Percentiles rank a stretch among this genome's conserved stretches.
Conservation (phyloP, 2,888 invertebrate species). For the Isotomurus palustris region DNA sequence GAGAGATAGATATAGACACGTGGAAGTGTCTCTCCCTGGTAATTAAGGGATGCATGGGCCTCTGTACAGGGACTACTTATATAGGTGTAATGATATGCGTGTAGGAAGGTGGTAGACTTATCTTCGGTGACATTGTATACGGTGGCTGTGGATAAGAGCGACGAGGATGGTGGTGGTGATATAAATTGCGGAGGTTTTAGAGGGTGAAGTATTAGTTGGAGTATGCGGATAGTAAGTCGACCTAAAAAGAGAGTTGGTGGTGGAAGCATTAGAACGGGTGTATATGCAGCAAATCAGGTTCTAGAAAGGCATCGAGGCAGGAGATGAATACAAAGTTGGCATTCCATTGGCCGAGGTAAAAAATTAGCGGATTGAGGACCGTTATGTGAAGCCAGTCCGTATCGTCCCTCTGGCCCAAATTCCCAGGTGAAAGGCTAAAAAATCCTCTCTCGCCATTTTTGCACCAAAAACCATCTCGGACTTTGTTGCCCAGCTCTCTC, state of each 20-base stretch:
- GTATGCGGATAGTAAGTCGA: no score
- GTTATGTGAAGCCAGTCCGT: background rate
- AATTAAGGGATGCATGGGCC: background rate
- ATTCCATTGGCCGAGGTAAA: background rate
- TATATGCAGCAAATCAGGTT: background rate
- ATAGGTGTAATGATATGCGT: background rate
- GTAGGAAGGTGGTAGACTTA: background rate
- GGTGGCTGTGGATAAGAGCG: no score
- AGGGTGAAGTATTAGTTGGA: no score
- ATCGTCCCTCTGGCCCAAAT: background rate
- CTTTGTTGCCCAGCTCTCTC: no score
- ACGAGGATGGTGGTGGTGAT: no score
- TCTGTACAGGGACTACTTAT: background rate
- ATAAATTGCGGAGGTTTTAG: background rate
- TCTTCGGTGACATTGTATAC: no score
- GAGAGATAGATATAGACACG: background rate
- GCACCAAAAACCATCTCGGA: no score
- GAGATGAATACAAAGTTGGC: background rate
- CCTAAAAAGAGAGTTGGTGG: background rate
- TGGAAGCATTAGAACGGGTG: background rate
- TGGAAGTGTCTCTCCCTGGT: background rate
- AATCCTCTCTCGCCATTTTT: no score
- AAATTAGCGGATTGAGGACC: constrained; percentile 2
- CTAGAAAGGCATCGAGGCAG: background rate
- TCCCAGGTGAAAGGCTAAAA: no score